A percentile compares a stretch with the other conserved stretches of the same genome.
Evolutionary conservation across 2,888 invertebrate genomes (phyloP).

Genomic region (Athalia cordata): DNA sequence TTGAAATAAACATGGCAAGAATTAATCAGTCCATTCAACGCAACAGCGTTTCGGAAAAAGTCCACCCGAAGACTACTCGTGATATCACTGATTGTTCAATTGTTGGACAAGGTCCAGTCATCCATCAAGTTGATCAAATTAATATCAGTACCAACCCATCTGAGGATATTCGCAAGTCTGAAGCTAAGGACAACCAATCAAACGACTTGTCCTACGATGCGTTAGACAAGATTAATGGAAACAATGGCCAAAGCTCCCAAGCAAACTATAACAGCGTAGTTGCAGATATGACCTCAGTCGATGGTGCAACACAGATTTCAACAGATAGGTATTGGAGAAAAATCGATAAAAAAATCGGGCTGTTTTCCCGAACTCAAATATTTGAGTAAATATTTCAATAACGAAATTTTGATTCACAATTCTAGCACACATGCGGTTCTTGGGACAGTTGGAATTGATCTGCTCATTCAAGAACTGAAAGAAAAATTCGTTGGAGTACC

Average conservation of each 20-base stretch:
- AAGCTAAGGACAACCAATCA: too few relatives aligned
- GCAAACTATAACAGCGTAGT: not conserved
- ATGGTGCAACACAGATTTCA: constrained; percentile 4
- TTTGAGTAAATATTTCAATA: not conserved
- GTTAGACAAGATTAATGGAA: not conserved
- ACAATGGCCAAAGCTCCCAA: not conserved
- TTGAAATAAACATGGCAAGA: not conserved
- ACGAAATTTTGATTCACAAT: not conserved
- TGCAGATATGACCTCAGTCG: not conserved
- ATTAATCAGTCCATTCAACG: too few relatives aligned
- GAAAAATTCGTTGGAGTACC: constrained; percentile 53
- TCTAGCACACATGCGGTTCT: not conserved
- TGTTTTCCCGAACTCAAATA: not conserved
- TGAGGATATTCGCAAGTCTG: too few relatives aligned
- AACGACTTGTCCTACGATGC: not conserved
- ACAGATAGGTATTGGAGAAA: not conserved
- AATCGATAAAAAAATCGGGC: not conserved
- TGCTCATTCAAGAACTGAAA: constrained; percentile 52
- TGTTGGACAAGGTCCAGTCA: too few relatives aligned
- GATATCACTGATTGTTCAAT: too few relatives aligned
- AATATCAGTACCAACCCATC: too few relatives aligned
- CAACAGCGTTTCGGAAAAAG: too few relatives aligned
- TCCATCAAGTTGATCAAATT: too few relatives aligned
- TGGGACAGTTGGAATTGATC: constrained; percentile 49
- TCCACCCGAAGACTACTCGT: too few relatives aligned